These are phyloP conservation scores for Crocuta crocuta DNA, from an alignment of 2,113 vertebrate genomes.

Conservation along the genomic window DNA sequence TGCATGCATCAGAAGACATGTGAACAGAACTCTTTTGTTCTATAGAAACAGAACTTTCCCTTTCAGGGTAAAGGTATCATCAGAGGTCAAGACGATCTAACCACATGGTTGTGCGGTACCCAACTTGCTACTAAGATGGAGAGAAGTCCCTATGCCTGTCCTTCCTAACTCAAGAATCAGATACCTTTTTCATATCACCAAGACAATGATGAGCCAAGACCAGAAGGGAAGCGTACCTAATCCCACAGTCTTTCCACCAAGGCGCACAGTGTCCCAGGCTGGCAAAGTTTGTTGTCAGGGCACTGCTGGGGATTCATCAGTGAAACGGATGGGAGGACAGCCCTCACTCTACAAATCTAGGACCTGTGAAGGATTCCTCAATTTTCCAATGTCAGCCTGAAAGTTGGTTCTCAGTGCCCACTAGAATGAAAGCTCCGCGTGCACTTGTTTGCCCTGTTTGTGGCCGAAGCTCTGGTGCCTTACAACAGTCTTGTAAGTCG, in stretches of 20 bases:
- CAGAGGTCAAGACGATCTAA: conserved; percentile 65
- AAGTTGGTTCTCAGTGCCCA: background rate
- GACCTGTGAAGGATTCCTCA: background rate
- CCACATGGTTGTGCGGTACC: background rate
- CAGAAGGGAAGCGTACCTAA: background rate
- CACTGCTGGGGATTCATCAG: background rate
- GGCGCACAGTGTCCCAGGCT: background rate
- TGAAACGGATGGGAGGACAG: background rate
- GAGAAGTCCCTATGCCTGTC: background rate
- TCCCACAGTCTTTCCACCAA: background rate
- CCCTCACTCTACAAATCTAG: background rate
- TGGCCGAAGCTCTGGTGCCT: background rate
- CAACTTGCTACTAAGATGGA: background rate
- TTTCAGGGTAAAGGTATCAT: conserved; percentile 59
- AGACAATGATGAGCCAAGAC: background rate
- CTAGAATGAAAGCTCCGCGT: background rate
- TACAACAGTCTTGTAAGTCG: background rate
- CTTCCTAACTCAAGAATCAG: background rate
- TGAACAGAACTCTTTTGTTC: conserved; percentile 69
- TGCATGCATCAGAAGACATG: background rate
- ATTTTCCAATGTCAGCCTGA: background rate
- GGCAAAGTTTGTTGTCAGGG: background rate
- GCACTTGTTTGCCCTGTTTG: background rate
- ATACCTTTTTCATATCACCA: background rate
- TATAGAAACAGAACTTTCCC: background rate